Conservation (phyloP, 2,113 vertebrate genomes). For the Pygoscelis antarcticus region DNA sequence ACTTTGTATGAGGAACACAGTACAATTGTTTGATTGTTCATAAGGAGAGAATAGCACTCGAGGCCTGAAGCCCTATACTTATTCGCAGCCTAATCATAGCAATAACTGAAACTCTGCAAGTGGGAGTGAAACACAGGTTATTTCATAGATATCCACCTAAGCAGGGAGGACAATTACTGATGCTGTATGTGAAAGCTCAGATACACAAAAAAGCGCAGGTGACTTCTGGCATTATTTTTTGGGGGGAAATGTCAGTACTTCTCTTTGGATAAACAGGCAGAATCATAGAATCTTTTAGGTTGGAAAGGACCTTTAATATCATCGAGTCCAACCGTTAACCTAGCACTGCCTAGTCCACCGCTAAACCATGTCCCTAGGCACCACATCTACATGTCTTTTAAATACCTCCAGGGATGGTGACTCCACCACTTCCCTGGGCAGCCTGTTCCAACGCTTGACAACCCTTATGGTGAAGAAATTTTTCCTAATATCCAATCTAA, state of each 20-base stretch:
- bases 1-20: not conserved
- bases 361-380: not conserved
- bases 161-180: not conserved
- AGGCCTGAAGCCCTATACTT: not conserved
- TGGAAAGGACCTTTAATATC: not conserved
- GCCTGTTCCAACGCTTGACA: not conserved
- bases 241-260: not conserved
- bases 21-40: not conserved
- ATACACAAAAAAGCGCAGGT: not conserved
- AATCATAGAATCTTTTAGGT: not conserved
- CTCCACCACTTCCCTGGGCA: not conserved
- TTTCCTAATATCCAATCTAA: not conserved
- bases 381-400: not conserved
- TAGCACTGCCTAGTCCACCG: not conserved
- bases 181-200: not conserved
- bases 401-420: not conserved
- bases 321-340: not conserved
- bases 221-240: not conserved
- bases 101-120: constrained; percentile 2
- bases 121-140: constrained; percentile 2
- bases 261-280: not conserved
- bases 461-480: not conserved
- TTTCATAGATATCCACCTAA: not conserved
- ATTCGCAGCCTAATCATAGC: not conserved
- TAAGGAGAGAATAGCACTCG: not conserved